phyloP scores from a whole-genome alignment of 2,888 invertebrate species.

The Tetramorium bicarinatum region DNA sequence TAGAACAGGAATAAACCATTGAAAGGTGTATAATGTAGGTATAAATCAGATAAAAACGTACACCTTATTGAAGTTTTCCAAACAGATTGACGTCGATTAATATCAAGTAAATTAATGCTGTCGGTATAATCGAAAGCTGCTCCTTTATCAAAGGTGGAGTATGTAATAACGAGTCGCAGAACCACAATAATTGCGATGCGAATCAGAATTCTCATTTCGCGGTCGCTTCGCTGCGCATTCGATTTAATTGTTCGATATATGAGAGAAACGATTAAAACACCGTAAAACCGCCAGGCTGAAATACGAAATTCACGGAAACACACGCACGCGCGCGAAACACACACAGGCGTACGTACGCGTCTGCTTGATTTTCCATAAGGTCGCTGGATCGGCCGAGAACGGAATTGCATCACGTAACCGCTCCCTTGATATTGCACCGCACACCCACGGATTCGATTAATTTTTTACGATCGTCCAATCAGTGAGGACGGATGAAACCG shows the following conservation, averaged over 20 bases:
- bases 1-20: background rate
- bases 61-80: background rate
- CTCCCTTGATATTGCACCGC: slow-evolving; percentile 54
- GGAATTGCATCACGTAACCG: slow-evolving; percentile 65
- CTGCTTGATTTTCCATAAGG: slow-evolving; percentile 63
- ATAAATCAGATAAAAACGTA: background rate
- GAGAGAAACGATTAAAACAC: slow-evolving; percentile 49
- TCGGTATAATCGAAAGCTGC: background rate
- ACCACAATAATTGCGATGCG: slow-evolving; percentile 36
- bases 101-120: slow-evolving; percentile 1
- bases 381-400: slow-evolving; percentile 52
- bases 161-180: slow-evolving; percentile 22
- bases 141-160: background rate
- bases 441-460: slow-evolving; percentile 61
- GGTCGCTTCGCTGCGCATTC: slow-evolving; percentile 23
- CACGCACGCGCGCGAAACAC: background rate
- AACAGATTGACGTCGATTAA: background rate
- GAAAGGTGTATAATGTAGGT: background rate
- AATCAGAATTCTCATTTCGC: slow-evolving; percentile 45
- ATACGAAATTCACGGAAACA: slow-evolving; percentile 29
- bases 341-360: background rate
- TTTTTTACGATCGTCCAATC: slow-evolving; percentile 61
- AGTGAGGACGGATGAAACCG: slow-evolving; percentile 48
- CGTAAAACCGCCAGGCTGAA: slow-evolving; percentile 46
- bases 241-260: slow-evolving; percentile 51